Conservation (phyloP, 2,797 vertebrate genomes). For the Sternotherus odoratus region DNA sequence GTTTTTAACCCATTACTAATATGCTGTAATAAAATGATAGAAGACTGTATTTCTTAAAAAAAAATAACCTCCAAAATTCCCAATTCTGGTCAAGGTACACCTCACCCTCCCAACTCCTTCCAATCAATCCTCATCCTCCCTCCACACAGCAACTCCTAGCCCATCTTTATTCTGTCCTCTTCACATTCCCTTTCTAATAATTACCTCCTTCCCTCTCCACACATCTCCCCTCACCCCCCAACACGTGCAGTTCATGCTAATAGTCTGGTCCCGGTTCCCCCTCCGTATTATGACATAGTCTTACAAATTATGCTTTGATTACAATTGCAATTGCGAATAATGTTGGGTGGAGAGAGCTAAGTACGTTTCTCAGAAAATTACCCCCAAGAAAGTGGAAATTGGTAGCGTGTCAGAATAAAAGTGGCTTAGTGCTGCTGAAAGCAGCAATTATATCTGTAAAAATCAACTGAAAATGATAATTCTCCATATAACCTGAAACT, state of each 20-base stretch:
- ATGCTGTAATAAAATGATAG: background rate
- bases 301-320: conserved; percentile 18
- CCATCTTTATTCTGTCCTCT: background rate
- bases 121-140: background rate
- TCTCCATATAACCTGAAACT: conserved; percentile 9
- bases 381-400: conserved; percentile 29
- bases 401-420: conserved; percentile 12
- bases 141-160: accelerated
- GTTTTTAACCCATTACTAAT: background rate
- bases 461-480: conserved; percentile 33
- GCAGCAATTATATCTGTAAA: conserved; percentile 55
- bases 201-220: background rate
- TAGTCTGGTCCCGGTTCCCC: background rate
- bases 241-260: background rate
- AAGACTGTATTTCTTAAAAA: background rate
- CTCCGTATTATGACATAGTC: background rate
- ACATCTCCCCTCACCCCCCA: background rate
- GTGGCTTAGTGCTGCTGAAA: conserved; percentile 41
- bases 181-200: accelerated
- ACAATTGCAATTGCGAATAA: conserved; percentile 37
- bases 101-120: background rate
- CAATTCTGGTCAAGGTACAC: background rate
- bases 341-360: conserved; percentile 16
- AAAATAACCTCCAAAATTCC: background rate
- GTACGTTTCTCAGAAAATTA: conserved; percentile 47